Evolutionary conservation across 1,140 invertebrate genomes (phyloP).

Genomic region (Phymorhynchus buccinoides): DNA sequence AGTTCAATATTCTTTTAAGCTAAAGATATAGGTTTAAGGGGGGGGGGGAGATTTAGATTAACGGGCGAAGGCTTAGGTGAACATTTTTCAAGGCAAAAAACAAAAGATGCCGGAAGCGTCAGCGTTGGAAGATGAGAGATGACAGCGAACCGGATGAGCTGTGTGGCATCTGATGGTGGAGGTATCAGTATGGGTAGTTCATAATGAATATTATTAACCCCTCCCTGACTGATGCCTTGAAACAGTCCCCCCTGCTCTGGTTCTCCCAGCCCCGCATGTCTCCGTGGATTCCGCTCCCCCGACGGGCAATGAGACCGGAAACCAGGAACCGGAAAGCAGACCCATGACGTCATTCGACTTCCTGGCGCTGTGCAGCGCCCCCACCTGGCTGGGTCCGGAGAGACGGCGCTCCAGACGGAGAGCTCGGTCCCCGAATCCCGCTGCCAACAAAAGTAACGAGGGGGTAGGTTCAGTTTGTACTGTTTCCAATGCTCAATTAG

Average conservation of each 20-base stretch:
- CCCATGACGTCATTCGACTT: conserved; percentile 65
- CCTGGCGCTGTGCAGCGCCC: conserved; percentile 67
- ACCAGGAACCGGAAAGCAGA: conserved; percentile 46
- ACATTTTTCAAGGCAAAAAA: no score
- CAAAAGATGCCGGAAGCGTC: no score
- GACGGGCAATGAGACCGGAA: conserved; percentile 37
- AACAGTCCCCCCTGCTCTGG: conserved; percentile 42
- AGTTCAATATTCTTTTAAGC: no score
- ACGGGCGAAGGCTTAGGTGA: no score
- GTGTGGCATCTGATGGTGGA: background rate
- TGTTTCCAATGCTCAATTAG: no score
- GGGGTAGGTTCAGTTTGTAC: background rate
- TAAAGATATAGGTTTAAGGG: no score
- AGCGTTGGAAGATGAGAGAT: no score
- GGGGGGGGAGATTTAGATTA: no score
- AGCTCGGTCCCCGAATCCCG: conserved; percentile 50
- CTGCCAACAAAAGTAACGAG: conserved; percentile 18
- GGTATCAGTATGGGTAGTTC: background rate
- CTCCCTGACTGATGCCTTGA: no score
- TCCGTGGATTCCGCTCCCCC: conserved; percentile 38
- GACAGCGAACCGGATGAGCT: no score
- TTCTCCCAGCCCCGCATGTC: conserved; percentile 35
- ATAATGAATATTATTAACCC: background rate
- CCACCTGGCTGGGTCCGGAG: conserved; percentile 67
- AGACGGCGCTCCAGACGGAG: conserved; percentile 58